Evolutionary conservation across 2,888 invertebrate species (phyloP), one percentile per base, ranked within the genome.

Genomic region (Drosophila phalerata): DNA sequence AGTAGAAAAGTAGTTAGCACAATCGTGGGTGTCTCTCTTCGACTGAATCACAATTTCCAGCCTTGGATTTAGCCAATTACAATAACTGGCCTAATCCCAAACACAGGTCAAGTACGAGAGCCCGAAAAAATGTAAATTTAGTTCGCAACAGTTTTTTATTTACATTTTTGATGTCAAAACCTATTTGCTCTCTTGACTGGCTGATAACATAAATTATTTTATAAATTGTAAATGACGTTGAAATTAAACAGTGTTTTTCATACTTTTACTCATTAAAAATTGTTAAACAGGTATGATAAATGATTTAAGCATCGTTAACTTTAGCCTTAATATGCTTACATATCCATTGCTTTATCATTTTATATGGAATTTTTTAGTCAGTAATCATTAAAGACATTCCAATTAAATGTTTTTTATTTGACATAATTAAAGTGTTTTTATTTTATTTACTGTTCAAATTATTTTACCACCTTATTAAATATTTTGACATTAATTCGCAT

Each of bases 401-500:
- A 10, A 10, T 13, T n/a, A 13, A 1, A n/a, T 34, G 30, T 55
- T 45, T 51, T 51, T 40, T 3, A 2, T 10, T 10, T 43, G 42
- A 40, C 61, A 55, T 53, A 57, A 72, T 77, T 72, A 53, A 63
- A 73, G 57, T 56, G 38, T 52, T 22, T 13, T 61, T 64, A 57
- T 64, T 63, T 71, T 60, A 76, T 67, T 34, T 56, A 71, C 58
- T 62, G 38, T 30, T 37, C 32, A 57, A 51, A 17, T 56, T 28
- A 43, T 56, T 47, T 34, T 69, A n/a, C 43, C 37, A 42, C 60
- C 55, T 43, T 70, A 61, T 42, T 67, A 52, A 60, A 62, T 48
- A 49, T 61, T 69, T 61, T 45, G 66, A 84, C 79, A 82, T 81
- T 85, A 81, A 81, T 85, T 48, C 64, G 45, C 65, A 56, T 60